phyloP scores from a whole-genome alignment of 2,113 vertebrate genomes.

The Colossoma macropomum region DNA sequence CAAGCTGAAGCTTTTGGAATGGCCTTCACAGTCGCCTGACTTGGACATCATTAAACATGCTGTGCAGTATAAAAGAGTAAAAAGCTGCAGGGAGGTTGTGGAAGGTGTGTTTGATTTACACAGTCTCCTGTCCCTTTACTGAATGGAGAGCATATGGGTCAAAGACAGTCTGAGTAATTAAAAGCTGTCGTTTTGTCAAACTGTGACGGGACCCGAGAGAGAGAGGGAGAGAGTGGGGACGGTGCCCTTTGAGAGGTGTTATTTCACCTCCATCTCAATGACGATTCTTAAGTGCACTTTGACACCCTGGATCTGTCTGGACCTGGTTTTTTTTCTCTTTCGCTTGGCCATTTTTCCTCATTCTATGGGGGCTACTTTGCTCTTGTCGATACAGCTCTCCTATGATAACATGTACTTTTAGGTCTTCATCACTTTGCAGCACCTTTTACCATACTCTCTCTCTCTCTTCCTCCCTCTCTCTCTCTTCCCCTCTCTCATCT shows the following conservation, averaged over 20 bases:
- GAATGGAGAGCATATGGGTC: slow-evolving; percentile 13
- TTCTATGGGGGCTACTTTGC: not conserved
- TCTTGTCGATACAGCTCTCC: slow-evolving; percentile 5
- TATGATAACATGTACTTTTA: not conserved
- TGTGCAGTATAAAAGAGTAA: no score
- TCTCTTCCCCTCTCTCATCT: slow-evolving; percentile 43
- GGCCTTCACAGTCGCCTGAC: no score
- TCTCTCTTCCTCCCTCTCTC: slow-evolving; percentile 18
- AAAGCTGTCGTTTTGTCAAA: slow-evolving; percentile 30
- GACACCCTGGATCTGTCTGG: slow-evolving; percentile 26
- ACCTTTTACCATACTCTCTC: slow-evolving; percentile 12
- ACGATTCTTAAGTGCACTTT: slow-evolving; percentile 36
- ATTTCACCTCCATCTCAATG: slow-evolving; percentile 43
- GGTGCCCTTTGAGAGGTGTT: slow-evolving; percentile 19
- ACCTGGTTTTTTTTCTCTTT: not conserved
- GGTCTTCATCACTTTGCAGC: slow-evolving; percentile 2
- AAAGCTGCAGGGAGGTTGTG: not conserved
- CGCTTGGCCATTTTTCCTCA: slow-evolving; percentile 17
- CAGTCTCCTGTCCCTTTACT: slow-evolving; percentile 1
- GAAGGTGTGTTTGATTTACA: not conserved
- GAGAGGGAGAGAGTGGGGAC: not conserved
- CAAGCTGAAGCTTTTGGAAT: no score
- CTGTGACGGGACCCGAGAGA: slow-evolving; percentile 10
- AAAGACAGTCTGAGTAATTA: slow-evolving; percentile 11
- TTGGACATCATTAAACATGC: no score